A percentile compares a stretch with the other conserved stretches of the same genome.
These are phyloP conservation scores for Heliconius hortense DNA, from an alignment of 2,888 invertebrate genomes.

Conservation along the genomic window DNA sequence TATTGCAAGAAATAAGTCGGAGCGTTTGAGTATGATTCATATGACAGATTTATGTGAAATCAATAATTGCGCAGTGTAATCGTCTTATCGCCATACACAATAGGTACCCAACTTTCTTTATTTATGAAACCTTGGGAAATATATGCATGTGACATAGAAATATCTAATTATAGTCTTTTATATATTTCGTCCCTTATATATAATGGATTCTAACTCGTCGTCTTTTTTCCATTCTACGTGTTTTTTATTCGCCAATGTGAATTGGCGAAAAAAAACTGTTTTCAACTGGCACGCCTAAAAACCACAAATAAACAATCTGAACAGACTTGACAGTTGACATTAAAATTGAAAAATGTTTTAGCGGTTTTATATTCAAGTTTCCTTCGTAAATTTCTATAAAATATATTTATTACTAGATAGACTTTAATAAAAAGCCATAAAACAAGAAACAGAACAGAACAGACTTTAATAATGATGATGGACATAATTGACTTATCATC, in stretches of 20 bases:
- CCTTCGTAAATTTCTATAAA: neutral
- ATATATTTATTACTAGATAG: neutral
- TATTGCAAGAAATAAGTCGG: slow-evolving; percentile 22
- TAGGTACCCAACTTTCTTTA: neutral
- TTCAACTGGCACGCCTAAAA: neutral
- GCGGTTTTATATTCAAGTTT: neutral
- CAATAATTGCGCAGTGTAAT: slow-evolving; percentile 48
- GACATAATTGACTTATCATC: slow-evolving; percentile 31
- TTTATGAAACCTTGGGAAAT: neutral
- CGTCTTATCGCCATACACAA: neutral
- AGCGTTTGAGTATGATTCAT: slow-evolving; percentile 51
- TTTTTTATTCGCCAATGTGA: too few species aligned
- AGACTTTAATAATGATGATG: slow-evolving; percentile 10
- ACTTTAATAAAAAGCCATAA: too few species aligned
- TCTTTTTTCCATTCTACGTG: too few species aligned
- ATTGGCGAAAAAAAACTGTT: neutral
- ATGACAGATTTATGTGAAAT: slow-evolving; percentile 57
- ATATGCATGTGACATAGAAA: neutral
- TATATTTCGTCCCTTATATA: too few species aligned
- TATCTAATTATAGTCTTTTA: too few species aligned
- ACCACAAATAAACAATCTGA: neutral
- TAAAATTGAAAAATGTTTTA: slow-evolving; percentile 1
- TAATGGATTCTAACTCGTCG: too few species aligned
- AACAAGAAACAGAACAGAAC: too few species aligned
- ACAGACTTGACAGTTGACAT: neutral